These are phyloP conservation scores for Oncopeltus fasciatus DNA, from an alignment of 1,140 invertebrate genomes.

Conservation along the genomic window DNA sequence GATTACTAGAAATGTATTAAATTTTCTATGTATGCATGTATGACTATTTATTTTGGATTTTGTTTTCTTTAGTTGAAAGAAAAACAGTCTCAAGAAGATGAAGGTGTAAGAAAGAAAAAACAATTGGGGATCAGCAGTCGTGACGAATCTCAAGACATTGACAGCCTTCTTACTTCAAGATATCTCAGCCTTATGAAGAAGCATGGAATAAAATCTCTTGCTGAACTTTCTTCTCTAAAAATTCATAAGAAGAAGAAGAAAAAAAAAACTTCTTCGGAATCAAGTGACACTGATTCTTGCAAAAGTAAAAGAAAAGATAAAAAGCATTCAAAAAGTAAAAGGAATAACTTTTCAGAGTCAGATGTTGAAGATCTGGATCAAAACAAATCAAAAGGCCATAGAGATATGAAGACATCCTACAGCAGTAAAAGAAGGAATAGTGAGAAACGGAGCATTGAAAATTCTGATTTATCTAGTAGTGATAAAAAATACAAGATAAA, in stretches of 20 bases:
- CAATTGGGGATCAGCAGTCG: constrained; percentile 20
- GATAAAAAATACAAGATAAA: too few relatives aligned
- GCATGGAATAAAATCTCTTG: constrained; percentile 27
- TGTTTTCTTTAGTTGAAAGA: constrained; percentile 20
- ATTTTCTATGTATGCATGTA: background rate
- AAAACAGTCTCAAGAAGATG: constrained; percentile 29
- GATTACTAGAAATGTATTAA: background rate
- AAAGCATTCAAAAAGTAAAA: background rate
- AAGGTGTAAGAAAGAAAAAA: constrained; percentile 22
- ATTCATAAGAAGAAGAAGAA: background rate
- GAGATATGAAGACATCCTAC: too few relatives aligned
- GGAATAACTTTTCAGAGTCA: background rate
- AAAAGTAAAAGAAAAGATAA: background rate
- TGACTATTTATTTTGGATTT: background rate
- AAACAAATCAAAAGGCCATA: background rate
- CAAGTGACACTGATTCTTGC: background rate
- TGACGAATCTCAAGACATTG: constrained; percentile 24
- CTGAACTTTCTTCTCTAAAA: background rate
- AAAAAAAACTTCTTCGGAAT: background rate
- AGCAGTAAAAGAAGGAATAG: too few relatives aligned
- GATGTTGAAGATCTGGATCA: background rate
- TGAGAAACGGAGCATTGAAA: too few relatives aligned
- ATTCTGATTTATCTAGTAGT: too few relatives aligned
- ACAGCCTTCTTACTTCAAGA: constrained; percentile 30
- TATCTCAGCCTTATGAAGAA: constrained; percentile 31